Evolutionary conservation across 2,113 vertebrate genomes (phyloP), one percentile per base, ranked within the genome.

Genomic region (Arothron firmamentum): DNA sequence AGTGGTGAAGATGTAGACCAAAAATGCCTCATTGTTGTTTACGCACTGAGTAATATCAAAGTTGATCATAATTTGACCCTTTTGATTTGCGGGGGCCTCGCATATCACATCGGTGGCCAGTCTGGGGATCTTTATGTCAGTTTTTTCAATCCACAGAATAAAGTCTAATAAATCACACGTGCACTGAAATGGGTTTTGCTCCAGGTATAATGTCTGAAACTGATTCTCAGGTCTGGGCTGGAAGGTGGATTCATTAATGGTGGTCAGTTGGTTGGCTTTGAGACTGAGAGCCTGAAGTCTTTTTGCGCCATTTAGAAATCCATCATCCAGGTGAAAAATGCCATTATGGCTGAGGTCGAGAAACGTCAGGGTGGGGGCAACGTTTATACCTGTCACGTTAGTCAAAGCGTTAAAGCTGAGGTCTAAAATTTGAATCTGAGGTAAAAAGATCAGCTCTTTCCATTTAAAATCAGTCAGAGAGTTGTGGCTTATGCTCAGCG

Each of bases 141-240:
- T 90, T 1, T 77, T 25, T 34, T 67, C 66, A 6, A 94, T 84
- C 88, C 91, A 93, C 1, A 74, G 17, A 62, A 88, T 69, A 1
- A 95, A 93, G 45, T 91, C 66, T 3, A 86, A 8, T 0, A 78
- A 77, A 64, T 90, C 87, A 60, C 91, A 94, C 0, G 85, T 92
- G 59, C 90, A 93, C 6, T 89, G 80, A 25, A 93, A 93, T 2
- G 87, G 90, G 75, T 94, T 96, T 9, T 19, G 4, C 4, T 79
- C 48, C 43, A 94, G 80, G 18, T 52, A 65, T 66, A 91, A 60
- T 13, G 65, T 52, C 7, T 81, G 8, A 42, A 91, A 65, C 1
- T 65, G 69, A 61, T 62, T 87, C 2, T 76, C 42, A 0, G 69
- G 55, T 25, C 1, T 13, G 0, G n/a, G 0, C 2, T 70, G 4